phyloP scores from a whole-genome alignment of 2,888 invertebrate species.

The Miltochrista miniata region DNA sequence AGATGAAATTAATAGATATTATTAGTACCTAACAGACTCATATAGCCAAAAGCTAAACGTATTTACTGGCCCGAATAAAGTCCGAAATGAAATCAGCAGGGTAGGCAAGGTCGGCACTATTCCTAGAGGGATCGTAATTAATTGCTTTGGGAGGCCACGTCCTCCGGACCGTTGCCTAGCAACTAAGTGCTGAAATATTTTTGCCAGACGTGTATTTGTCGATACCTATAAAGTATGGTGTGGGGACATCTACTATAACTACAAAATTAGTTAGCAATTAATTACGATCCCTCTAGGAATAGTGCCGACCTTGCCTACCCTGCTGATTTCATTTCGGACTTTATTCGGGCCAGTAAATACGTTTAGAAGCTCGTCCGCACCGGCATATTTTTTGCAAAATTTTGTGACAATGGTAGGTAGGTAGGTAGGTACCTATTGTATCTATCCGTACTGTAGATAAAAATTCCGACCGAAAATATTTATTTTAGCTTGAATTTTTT shows the following conservation, averaged over 20 bases:
- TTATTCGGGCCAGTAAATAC: slow-evolving; percentile 21
- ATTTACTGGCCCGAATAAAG: slow-evolving; percentile 22
- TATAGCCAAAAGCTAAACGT: slow-evolving; percentile 10
- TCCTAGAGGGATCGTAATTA: slow-evolving; percentile 50
- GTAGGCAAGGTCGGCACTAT: slow-evolving; percentile 32
- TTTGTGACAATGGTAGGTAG: no score
- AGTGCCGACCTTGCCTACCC: slow-evolving; percentile 32
- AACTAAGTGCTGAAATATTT: slow-evolving; percentile 23
- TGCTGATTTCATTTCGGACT: slow-evolving; percentile 36
- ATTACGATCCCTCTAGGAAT: slow-evolving; percentile 46
- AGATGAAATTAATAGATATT: background rate
- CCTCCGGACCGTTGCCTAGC: slow-evolving; percentile 38
- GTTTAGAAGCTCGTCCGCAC: no score
- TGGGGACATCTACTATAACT: no score
- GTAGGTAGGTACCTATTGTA: no score
- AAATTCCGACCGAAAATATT: no score
- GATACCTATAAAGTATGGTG: background rate
- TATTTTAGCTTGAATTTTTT: no score
- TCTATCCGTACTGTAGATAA: no score
- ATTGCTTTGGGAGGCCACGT: slow-evolving; percentile 44
- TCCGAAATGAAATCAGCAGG: slow-evolving; percentile 37
- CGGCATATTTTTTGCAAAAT: no score
- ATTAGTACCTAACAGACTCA: background rate
- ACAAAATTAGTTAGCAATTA: slow-evolving; percentile 17
- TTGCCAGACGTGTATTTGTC: slow-evolving; percentile 7